These are phyloP conservation scores for Procambarus clarkii DNA, from an alignment of 1,140 invertebrate genomes.

Conservation along the genomic window DNA sequence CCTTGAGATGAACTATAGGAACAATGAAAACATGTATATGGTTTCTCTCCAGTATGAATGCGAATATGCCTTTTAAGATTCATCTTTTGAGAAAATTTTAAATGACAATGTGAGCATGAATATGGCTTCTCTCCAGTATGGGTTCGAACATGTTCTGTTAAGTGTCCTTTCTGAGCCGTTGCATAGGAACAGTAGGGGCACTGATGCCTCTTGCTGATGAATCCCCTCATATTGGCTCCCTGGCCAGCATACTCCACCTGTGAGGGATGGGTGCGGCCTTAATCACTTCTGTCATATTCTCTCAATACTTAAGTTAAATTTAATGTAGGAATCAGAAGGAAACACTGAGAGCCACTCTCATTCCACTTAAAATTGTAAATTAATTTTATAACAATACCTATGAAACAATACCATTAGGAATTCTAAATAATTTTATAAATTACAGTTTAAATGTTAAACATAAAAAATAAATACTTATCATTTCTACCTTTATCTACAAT, in stretches of 20 bases:
- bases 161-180: slow-evolving; percentile 56
- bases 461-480: too few species aligned
- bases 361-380: background rate
- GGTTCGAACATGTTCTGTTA: slow-evolving; percentile 22
- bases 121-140: slow-evolving; percentile 16
- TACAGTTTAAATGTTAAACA: too few species aligned
- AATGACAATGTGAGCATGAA: background rate
- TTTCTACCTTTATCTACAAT: too few species aligned
- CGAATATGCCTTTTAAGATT: slow-evolving; percentile 48
- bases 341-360: background rate
- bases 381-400: background rate
- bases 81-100: slow-evolving; percentile 12
- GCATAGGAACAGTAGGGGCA: slow-evolving; percentile 62
- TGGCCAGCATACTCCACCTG: slow-evolving; percentile 22
- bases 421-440: too few species aligned
- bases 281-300: background rate
- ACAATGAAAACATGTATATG: slow-evolving; percentile 43
- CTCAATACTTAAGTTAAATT: background rate
- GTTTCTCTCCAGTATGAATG: slow-evolving; percentile 58
- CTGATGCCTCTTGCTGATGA: slow-evolving; percentile 52
- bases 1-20: slow-evolving; percentile 53
- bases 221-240: slow-evolving; percentile 28
- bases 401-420: background rate
- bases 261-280: background rate
- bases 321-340: background rate